phyloP scores from a whole-genome alignment of 1,140 invertebrate genomes.

The Paralvinella palmiformis region DNA sequence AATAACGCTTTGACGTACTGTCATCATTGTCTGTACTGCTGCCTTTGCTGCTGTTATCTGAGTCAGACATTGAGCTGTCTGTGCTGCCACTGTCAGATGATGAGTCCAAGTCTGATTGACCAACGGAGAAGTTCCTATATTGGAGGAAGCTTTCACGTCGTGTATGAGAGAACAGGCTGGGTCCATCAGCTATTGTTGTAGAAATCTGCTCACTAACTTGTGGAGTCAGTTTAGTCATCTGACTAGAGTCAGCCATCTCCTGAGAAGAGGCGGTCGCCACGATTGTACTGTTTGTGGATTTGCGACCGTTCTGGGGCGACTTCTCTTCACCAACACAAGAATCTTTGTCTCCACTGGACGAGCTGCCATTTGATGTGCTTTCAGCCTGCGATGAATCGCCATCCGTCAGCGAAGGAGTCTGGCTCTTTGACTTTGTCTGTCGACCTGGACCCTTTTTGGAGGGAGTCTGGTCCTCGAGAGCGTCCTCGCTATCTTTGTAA shows the following conservation, averaged over 20 bases:
- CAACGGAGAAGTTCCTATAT: conserved; percentile 13
- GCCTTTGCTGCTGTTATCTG: not conserved
- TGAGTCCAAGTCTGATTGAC: conserved; percentile 10
- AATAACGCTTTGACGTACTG: not conserved
- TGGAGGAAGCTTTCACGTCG: conserved; percentile 16
- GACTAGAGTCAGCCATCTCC: not conserved
- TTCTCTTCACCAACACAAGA: not conserved
- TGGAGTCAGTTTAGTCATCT: not conserved
- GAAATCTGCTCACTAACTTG: not conserved
- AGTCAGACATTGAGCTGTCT: not conserved
- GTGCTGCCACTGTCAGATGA: conserved; percentile 8
- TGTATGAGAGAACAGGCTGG: not conserved
- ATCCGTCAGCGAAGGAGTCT: not conserved
- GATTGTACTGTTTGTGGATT: no score
- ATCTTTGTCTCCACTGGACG: not conserved
- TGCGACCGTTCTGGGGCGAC: not conserved
- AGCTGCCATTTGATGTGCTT: no score
- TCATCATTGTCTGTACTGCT: not conserved
- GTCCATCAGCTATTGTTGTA: not conserved
- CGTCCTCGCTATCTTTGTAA: conserved; percentile 1
- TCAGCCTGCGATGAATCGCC: not conserved
- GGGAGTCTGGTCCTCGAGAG: not conserved
- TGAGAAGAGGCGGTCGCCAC: not conserved
- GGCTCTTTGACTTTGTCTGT: not conserved
- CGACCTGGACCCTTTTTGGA: not conserved